phyloP scores from a whole-genome alignment of 1,140 invertebrate species.

The Phocides pigmalion region DNA sequence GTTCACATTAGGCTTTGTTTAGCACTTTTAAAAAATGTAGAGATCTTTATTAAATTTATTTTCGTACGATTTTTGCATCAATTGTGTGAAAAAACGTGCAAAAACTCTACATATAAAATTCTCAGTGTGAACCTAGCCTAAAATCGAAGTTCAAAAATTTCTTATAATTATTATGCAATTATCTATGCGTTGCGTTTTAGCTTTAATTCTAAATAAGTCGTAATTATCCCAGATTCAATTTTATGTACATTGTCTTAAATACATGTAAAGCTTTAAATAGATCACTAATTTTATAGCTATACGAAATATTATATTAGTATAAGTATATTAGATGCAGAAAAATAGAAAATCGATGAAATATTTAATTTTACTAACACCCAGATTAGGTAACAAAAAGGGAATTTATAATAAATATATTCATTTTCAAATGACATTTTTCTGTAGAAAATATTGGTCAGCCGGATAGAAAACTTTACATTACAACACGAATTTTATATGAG shows the following conservation, averaged over 20 bases:
- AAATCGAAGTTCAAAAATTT: background rate
- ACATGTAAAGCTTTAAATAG: slow-evolving; percentile 66
- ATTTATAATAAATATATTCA: too few species aligned
- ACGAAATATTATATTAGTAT: slow-evolving; percentile 21
- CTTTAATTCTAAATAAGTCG: slow-evolving; percentile 74
- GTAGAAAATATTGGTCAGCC: too few species aligned
- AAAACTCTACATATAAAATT: background rate
- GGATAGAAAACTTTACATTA: too few species aligned
- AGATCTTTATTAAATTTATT: background rate
- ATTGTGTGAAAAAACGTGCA: too few species aligned
- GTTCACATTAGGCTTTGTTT: background rate
- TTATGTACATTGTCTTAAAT: slow-evolving; percentile 73
- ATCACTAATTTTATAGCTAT: slow-evolving; percentile 47
- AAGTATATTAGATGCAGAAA: background rate
- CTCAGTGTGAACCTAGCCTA: background rate
- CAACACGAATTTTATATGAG: too few species aligned
- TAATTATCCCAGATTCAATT: slow-evolving; percentile 79
- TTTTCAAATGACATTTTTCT: too few species aligned
- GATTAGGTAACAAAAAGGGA: too few species aligned
- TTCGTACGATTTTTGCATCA: background rate
- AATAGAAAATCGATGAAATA: background rate
- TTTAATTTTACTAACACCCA: too few species aligned
- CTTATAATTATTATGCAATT: slow-evolving; percentile 14
- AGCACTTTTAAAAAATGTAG: background rate
- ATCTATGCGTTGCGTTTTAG: slow-evolving; percentile 13